Conservation (phyloP, 1,140 invertebrate genomes). For the Orius laevigatus region DNA sequence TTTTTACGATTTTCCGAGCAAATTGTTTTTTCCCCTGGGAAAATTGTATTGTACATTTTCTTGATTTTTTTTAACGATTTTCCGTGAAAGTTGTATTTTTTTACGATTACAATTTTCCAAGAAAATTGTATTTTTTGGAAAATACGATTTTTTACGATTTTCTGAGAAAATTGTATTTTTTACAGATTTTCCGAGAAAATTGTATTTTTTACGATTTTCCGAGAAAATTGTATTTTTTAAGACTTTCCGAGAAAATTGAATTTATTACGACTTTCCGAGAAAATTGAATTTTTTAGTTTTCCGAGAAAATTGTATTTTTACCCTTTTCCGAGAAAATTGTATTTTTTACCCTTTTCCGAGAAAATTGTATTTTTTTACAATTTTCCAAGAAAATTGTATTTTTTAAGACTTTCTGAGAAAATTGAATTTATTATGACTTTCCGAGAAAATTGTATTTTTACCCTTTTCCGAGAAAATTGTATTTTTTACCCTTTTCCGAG, state of each 20-base stretch:
- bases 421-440: not conserved
- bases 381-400: no score
- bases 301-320: not conserved
- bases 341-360: no score
- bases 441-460: not conserved
- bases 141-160: no score
- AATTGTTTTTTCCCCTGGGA: not conserved
- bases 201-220: no score
- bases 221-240: no score
- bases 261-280: not conserved
- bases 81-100: not conserved
- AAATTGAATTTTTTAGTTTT: not conserved
- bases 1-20: not conserved
- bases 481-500: not conserved
- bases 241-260: no score
- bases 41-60: not conserved
- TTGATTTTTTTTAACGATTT: not conserved
- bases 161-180: no score
- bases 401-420: not conserved
- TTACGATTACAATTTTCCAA: not conserved
- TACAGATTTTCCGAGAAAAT: no score
- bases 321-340: no score
- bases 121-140: no score
- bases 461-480: no score
- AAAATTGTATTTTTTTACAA: no score